phyloP scores from a whole-genome alignment of 2,888 invertebrate species.

The Toxonevra muliebris region DNA sequence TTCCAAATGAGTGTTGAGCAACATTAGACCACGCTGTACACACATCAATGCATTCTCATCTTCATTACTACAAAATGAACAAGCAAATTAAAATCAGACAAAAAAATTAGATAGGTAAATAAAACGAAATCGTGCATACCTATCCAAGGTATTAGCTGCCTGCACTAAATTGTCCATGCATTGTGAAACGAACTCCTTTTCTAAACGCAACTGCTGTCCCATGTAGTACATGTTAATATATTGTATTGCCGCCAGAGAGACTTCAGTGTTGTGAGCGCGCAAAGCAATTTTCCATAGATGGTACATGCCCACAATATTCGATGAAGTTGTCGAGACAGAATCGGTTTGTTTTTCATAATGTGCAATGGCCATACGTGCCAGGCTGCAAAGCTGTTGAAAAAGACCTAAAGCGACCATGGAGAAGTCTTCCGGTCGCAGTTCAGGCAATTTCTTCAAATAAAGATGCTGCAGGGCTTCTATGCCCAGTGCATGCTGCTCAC shows the following conservation, averaged over 20 bases:
- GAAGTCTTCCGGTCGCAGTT: constrained; percentile 85
- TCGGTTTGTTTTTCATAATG: constrained; percentile 69
- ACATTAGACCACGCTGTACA: constrained; percentile 86
- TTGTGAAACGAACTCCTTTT: constrained; percentile 91
- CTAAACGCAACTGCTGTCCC: constrained; percentile 88
- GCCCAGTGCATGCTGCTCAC: constrained; percentile 90
- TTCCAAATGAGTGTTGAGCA: constrained; percentile 92
- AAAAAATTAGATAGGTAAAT: neutral
- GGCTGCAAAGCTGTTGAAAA: constrained; percentile 89
- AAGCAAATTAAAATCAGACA: constrained; percentile 7
- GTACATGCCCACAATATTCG: constrained; percentile 86
- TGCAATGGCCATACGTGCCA: constrained; percentile 83
- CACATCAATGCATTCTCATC: constrained; percentile 83
- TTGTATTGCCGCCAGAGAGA: constrained; percentile 93
- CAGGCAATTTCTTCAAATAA: constrained; percentile 88
- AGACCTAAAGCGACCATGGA: constrained; percentile 91
- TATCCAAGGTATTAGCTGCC: constrained; percentile 77
- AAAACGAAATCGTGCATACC: constrained; percentile 41
- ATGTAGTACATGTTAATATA: constrained; percentile 94
- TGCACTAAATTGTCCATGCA: constrained; percentile 92
- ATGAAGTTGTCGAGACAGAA: constrained; percentile 54
- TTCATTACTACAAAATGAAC: constrained; percentile 52
- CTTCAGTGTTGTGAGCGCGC: constrained; percentile 90
- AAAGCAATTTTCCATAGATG: constrained; percentile 95
- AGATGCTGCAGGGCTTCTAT: constrained; percentile 87